Evolutionary conservation across 2,888 invertebrate genomes (phyloP).

Genomic region (Eristalinus aeneus): DNA sequence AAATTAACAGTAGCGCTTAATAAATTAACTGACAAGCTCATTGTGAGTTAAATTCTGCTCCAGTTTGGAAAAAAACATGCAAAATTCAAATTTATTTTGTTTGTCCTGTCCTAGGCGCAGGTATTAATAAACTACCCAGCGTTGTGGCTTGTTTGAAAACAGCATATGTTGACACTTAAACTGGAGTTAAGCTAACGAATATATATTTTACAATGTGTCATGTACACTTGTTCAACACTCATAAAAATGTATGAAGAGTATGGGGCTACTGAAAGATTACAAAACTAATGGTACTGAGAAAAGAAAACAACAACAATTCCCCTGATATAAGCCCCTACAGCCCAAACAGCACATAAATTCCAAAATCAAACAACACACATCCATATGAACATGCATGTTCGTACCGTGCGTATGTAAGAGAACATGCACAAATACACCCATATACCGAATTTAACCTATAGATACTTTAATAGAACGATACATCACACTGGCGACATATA

Average conservation of each 20-base stretch:
- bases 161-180: neutral
- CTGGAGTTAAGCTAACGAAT: neutral
- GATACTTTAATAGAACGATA: slow-evolving; percentile 77
- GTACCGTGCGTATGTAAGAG: neutral
- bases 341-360: slow-evolving; percentile 64
- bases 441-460: slow-evolving; percentile 60
- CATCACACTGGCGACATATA: slow-evolving; percentile 77
- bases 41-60: too few relatives aligned
- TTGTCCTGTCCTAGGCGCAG: too few relatives aligned
- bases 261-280: slow-evolving; percentile 4
- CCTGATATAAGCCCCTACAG: slow-evolving; percentile 59
- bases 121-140: too few relatives aligned
- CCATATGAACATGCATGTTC: neutral
- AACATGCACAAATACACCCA: neutral
- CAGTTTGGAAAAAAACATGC: too few relatives aligned
- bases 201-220: neutral
- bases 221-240: neutral
- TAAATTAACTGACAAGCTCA: too few relatives aligned
- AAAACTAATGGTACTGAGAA: slow-evolving; percentile 1
- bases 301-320: slow-evolving; percentile 50
- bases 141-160: neutral
- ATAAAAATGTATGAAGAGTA: neutral
- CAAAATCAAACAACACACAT: slow-evolving; percentile 47
- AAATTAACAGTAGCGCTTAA: too few relatives aligned
- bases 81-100: neutral